Evolutionary conservation across 2,113 vertebrate genomes (phyloP), one percentile per base, ranked within the genome.

Genomic region (Embiotoca jacksoni): DNA sequence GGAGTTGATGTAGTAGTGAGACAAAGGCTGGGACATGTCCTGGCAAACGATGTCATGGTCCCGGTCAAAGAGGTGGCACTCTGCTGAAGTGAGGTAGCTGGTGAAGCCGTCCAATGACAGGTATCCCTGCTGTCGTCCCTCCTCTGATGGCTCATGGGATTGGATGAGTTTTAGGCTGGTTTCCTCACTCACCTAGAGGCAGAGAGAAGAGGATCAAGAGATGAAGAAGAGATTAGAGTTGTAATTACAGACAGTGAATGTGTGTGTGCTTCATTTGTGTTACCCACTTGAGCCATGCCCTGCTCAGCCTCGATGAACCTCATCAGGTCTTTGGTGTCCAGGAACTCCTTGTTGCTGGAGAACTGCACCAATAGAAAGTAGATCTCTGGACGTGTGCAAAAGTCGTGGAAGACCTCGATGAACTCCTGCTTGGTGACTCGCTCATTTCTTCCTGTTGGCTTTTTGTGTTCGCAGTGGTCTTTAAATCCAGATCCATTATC

Each of bases 301-400:
- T 99, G 97, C 75, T 99, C 97, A 56, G 97, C 97, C 93, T 99
- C 97, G 30, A 99, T 95, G 93, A 99, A 99, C 95, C 95, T 96
- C 96, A 95, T 97, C 85, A 99, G 94, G 89, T 98, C 97, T 94
- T 97, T 97, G 87, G 95, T 95, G 84, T 99, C 97, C 84, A 99
- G 92, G 83, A 96, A 98, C 92, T 98, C 97, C 93, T 99, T 99
- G 97, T 98, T 98, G 95, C 97, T 98, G 15, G 97, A 99, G 95
- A 98, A 98, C 92, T 98, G 97, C 93, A 99, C 97, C 91, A 99
- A 93, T 69, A 99, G 93, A 81, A 99, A 99, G 92, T 99, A 99
- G 90, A 99, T 98, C 94, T 99, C 97, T 5, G 97, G 97, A 62
- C 97, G 95, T 32, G 97, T 99, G 93, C 97, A 98, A 90, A 98